Evolutionary conservation across 2,113 vertebrate genomes (phyloP), one percentile per base, ranked within the genome.

Genomic region (Callipepla squamata): DNA sequence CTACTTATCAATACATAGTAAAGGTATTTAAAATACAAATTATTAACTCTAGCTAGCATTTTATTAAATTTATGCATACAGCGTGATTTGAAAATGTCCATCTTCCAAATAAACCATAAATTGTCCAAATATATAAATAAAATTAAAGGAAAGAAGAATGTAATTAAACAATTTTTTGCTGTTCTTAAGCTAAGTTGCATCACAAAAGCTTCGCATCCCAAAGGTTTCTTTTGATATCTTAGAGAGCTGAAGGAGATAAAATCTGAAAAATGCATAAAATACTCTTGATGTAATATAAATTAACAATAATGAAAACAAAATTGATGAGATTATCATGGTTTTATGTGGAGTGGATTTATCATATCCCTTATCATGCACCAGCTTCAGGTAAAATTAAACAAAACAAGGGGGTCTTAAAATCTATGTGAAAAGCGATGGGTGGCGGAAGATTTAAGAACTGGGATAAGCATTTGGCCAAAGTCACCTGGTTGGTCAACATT

Each of bases 11-110:
- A 58, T 50, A 55, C 7, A 16, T 19, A 63, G 9, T 10, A 2
- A 42, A 15, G 11, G 23, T 47, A 76, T 85, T 90, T 62, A 69
- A 70, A 80, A 59, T 73, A 8, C 6, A 53, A 65, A 79, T 73
- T 69, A 86, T 45, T 68, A 47, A 58, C 9, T 2, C 13, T 13
- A 66, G 9, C n/a, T 53, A 45, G 81, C 59, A 89, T 45, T 68
- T 85, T 77, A 85, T 90, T 53, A 92, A 96, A 90, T 57, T 18
- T 90, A 79, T 79, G 89, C 5, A 68, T 90, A 84, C 55, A 87
- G 13, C 14, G 50, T 51, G 25, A 75, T 95, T 92, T 86, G 28
- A 34, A 69, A 82, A 82, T 76, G 32, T 21, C 55, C 75, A 22
- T 80, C 57, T 62, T 48, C 61, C 83, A 92, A 84, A 89, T 70